Conservation (phyloP, 1,140 invertebrate species). For the Glossosoma conforme region DNA sequence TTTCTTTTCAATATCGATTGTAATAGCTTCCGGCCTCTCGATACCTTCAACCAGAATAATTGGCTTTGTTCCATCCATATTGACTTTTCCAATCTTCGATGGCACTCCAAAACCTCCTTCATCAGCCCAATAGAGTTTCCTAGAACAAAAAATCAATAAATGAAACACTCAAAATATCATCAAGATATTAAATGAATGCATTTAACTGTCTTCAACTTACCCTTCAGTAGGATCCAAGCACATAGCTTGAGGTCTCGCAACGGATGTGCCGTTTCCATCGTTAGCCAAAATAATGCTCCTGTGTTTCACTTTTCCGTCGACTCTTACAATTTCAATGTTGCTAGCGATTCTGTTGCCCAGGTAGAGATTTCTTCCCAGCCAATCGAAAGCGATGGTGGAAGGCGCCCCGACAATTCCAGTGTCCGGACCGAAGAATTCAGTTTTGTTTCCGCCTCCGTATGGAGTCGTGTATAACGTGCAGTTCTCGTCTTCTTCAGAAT, state of each 20-base stretch:
- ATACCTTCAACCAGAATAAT: constrained; percentile 62
- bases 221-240: constrained; percentile 88
- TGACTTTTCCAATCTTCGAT: constrained; percentile 84
- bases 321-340: constrained; percentile 88
- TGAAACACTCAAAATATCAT: constrained; percentile 23
- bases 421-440: constrained; percentile 73
- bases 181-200: background rate
- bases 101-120: constrained; percentile 88
- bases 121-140: constrained; percentile 93
- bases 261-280: constrained; percentile 79
- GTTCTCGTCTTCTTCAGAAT: constrained; percentile 69
- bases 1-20: constrained; percentile 80
- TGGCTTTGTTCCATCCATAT: constrained; percentile 88
- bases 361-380: constrained; percentile 92
- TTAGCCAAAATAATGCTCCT: constrained; percentile 87
- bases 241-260: constrained; percentile 82
- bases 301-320: constrained; percentile 79
- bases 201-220: constrained; percentile 41
- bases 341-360: constrained; percentile 88
- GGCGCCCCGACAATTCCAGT: constrained; percentile 85
- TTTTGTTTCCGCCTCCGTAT: constrained; percentile 82
- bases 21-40: constrained; percentile 73
- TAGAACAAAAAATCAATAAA: constrained; percentile 38
- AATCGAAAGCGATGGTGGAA: constrained; percentile 90
- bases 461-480: constrained; percentile 81